These are phyloP conservation scores for Orthonyx spaldingii DNA, from an alignment of 2,113 vertebrate genomes.

Conservation along the genomic window DNA sequence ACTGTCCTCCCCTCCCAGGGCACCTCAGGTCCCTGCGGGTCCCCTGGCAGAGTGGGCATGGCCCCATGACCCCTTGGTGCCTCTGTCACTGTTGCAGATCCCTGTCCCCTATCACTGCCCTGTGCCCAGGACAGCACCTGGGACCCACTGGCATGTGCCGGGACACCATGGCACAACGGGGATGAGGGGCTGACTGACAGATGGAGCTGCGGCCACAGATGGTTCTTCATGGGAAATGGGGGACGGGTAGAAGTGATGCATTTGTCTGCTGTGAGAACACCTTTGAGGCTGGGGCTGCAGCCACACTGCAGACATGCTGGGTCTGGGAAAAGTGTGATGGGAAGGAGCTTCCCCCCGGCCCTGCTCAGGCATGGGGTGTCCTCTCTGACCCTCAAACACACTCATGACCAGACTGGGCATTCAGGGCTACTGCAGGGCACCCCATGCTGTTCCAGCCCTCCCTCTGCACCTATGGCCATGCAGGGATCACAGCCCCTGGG, in stretches of 20 bases:
- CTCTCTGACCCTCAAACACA: not conserved
- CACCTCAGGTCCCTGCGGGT: not conserved
- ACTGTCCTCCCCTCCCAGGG: not conserved
- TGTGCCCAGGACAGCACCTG: not conserved
- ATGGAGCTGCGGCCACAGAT: not conserved
- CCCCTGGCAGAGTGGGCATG: not conserved
- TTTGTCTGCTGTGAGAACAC: not conserved
- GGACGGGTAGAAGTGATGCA: not conserved
- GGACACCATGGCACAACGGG: rapidly evolving
- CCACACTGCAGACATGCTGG: not conserved
- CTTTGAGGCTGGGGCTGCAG: not conserved
- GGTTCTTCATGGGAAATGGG: not conserved
- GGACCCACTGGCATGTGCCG: not conserved
- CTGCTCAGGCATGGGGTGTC: not conserved
- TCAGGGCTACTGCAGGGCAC: not conserved
- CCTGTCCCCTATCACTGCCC: not conserved
- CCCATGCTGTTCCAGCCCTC: rapidly evolving
- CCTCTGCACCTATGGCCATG: rapidly evolving
- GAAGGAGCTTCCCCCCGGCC: not conserved
- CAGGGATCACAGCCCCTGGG: not conserved
- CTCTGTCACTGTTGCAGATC: not conserved
- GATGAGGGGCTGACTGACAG: not conserved
- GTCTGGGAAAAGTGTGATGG: not conserved
- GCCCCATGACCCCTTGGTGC: not conserved
- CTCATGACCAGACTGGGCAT: not conserved